phyloP scores from a whole-genome alignment of 2,113 vertebrate genomes.

The Tonatia bakeri region DNA sequence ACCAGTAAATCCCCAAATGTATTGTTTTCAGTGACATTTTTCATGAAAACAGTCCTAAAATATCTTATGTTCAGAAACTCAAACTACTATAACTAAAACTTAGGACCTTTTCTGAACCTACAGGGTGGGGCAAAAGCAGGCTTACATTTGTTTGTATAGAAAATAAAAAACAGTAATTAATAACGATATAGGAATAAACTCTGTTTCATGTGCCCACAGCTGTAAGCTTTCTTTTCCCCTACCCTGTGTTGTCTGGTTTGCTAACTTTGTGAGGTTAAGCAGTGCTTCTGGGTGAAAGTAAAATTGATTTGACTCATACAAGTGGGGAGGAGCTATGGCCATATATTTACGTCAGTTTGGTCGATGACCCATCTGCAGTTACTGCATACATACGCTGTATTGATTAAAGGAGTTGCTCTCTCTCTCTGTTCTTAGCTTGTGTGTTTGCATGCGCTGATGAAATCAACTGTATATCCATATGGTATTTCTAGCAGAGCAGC shows the following conservation, averaged over 20 bases:
- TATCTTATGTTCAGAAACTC: conserved; percentile 3
- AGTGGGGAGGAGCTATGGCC: background rate
- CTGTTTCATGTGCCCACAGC: background rate
- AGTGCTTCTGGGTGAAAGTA: background rate
- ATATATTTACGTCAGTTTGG: background rate
- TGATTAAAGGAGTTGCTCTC: background rate
- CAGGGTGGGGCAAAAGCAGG: no score
- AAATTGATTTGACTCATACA: background rate
- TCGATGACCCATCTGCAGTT: background rate
- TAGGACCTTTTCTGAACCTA: background rate
- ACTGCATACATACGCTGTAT: background rate
- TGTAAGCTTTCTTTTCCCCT: background rate
- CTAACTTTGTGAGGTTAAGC: background rate
- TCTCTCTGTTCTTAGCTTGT: background rate
- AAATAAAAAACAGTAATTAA: no score
- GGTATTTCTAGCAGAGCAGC: background rate
- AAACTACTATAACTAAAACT: background rate
- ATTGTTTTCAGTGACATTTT: background rate
- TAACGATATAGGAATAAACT: no score
- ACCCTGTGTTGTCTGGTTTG: background rate
- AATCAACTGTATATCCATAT: background rate
- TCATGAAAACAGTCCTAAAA: background rate
- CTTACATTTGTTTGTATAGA: no score
- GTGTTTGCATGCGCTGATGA: background rate
- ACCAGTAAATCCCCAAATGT: background rate